Evolutionary conservation across 2,797 vertebrate species (phyloP), one percentile per base, ranked within the genome.

Genomic region (Syngnathus rostellatus): DNA sequence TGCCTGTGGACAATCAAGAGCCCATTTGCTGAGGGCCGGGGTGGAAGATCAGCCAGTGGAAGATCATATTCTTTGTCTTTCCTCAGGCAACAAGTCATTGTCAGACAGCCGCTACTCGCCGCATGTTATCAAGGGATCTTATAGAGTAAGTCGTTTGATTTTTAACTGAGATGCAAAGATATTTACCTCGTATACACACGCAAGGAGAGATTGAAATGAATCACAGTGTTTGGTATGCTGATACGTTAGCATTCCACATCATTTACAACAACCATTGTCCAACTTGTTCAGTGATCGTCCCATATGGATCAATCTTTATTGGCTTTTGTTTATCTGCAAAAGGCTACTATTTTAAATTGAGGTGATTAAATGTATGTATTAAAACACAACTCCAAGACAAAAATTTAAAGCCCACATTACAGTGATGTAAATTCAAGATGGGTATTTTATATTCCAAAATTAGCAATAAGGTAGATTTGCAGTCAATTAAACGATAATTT

Each of bases 1-100:
- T 66, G 80, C 79, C 81, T 88, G 84, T 77, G 76, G 78, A 85
- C 81, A 85, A 86, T 86, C 87, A 90, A 77, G 79, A 79, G 83
- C 77, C 74, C 79, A 79, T 84, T 81, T 82, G 77, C 75, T 77
- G 38, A 84, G 70, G 66, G 80, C 72, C 67, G 65, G 75, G 61
- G 79, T 76, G 77, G 76, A 74, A 81, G 77, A 66, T 57, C 43
- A 68, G 78, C 82, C 81, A 84, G 69, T 60, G 62, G 74, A 66
- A 76, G 72, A 75, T 71, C 64, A 73, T 71, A 73, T 70, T 64
- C 71, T 69, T 71, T 73, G 65, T 75, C 58, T 72, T 68, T 70
- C 63, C 65, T 64, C 61, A 46, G 62, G 66, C 41, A 5, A 53
- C 7, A 60, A 65, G 67, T 72, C 55, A 68, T 51, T 79, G 78